Evolutionary conservation across 2,113 vertebrate genomes (phyloP), one percentile per base, ranked within the genome.

Genomic region (Mormyrus lacerda): DNA sequence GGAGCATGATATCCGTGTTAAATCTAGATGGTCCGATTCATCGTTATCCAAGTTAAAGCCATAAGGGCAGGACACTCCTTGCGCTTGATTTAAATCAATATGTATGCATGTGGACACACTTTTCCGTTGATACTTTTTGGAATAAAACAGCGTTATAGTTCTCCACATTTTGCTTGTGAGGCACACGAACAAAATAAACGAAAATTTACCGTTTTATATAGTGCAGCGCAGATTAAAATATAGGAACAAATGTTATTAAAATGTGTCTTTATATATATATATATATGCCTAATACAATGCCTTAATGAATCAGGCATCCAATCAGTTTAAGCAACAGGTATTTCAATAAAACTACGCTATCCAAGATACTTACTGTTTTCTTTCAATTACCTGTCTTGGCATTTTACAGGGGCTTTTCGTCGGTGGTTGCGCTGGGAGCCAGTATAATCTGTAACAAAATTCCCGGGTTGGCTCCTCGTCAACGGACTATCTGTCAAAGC

Each of bases 401-500:
- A 93, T 90, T 93, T 95, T 88, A 50, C 94, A 99, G 98, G 93
- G 97, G 97, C 4, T 97, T 99, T 93, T 98, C 97, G 39, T 97
- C 98, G 31, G 98, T 99, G 95, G 97, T 98, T 88, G 98, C 98
- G 86, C 95, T 99, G 93, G 98, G 98, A 91, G 98, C 98, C 69
- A 98, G 98, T 95, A 98, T 99, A 95, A 99, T 99, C 96, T 99
- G 98, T 90, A 99, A 98, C 93, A 99, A 99, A 94, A 99, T 99
- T 94, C 98, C 98, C 19, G 98, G 98, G 45, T 93, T 99, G 90
- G 98, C 97, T 51, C 98, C 98, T 89, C 96, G 98, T 90, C 98
- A 99, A 95, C 94, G 98, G 95, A 98, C 97, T 0, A 99, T 99
- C 96, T 99, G 98, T 95, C 98, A 99, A 96, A 99, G 97, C 96